phyloP scores from a whole-genome alignment of 1,140 invertebrate genomes.

The Orchestia grillus region DNA sequence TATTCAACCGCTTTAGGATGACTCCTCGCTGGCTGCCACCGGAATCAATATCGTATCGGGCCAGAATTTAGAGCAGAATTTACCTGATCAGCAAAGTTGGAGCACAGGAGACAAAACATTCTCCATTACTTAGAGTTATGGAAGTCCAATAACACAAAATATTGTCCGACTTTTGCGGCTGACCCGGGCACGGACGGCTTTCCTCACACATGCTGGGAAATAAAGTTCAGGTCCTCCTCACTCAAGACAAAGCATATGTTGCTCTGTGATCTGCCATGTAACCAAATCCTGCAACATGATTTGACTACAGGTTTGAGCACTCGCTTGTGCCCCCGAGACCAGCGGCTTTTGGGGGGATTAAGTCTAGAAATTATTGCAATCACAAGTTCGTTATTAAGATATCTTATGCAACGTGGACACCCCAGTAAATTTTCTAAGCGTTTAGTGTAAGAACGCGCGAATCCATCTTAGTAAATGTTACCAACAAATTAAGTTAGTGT shows the following conservation, averaged over 20 bases:
- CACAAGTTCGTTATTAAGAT: no score
- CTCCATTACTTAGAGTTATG: not conserved
- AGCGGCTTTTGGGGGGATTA: no score
- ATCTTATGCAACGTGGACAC: no score
- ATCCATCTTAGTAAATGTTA: no score
- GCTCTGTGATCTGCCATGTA: not conserved
- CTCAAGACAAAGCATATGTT: not conserved
- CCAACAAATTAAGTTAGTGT: no score
- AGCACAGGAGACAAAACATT: not conserved
- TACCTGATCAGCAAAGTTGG: not conserved
- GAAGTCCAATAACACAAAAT: constrained; percentile 9
- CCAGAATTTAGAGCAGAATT: not conserved
- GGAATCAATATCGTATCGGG: not conserved
- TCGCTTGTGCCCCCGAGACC: no score
- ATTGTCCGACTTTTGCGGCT: not conserved
- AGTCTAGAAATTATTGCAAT: no score
- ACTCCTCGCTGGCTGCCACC: not conserved
- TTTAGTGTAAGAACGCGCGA: no score
- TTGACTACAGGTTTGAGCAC: not conserved
- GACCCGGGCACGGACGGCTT: not conserved
- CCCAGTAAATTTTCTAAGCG: no score
- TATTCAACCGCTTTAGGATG: not conserved
- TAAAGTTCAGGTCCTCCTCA: not conserved
- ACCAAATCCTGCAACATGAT: not conserved
- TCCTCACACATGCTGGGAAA: not conserved